These are phyloP conservation scores for Eubucco bourcierii DNA, from an alignment of 2,113 vertebrate species.

Conservation along the genomic window DNA sequence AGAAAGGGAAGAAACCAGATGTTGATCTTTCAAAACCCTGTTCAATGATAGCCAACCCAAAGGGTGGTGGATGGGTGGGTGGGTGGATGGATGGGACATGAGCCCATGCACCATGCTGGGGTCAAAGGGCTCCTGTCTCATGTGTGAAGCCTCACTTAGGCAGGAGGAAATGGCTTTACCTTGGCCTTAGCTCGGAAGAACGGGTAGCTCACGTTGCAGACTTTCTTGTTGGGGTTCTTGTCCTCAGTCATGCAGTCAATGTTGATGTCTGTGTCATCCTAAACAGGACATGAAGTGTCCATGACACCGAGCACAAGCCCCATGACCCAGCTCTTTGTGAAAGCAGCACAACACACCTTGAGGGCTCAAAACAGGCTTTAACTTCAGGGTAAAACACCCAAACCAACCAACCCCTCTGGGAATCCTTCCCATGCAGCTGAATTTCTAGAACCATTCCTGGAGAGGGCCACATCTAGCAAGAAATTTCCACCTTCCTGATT, in stretches of 20 bases:
- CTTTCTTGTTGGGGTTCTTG: slow-evolving; percentile 73
- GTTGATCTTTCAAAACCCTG: not conserved
- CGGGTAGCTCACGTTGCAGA: slow-evolving; percentile 91
- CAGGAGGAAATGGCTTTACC: slow-evolving; percentile 67
- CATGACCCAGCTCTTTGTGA: rapidly evolving
- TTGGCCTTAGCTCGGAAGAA: slow-evolving; percentile 92
- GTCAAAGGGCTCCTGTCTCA: rapidly evolving
- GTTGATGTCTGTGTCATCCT: slow-evolving; percentile 88
- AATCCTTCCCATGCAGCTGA: not conserved
- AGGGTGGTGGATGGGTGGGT: not conserved
- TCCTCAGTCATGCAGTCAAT: slow-evolving; percentile 85
- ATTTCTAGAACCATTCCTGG: not conserved
- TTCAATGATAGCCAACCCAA: rapidly evolving
- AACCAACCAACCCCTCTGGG: not conserved
- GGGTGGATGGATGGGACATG: not conserved
- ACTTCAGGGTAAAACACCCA: not conserved
- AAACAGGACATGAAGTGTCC: rapidly evolving
- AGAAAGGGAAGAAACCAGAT: not conserved
- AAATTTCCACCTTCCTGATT: not conserved
- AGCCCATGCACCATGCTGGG: rapidly evolving
- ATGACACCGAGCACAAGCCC: rapidly evolving
- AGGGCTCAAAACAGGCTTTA: not conserved
- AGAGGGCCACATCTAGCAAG: not conserved
- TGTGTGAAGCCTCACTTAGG: rapidly evolving
- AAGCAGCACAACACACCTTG: rapidly evolving